phyloP scores from a whole-genome alignment of 1,140 invertebrate species.

The Metopolophium dirhodum region DNA sequence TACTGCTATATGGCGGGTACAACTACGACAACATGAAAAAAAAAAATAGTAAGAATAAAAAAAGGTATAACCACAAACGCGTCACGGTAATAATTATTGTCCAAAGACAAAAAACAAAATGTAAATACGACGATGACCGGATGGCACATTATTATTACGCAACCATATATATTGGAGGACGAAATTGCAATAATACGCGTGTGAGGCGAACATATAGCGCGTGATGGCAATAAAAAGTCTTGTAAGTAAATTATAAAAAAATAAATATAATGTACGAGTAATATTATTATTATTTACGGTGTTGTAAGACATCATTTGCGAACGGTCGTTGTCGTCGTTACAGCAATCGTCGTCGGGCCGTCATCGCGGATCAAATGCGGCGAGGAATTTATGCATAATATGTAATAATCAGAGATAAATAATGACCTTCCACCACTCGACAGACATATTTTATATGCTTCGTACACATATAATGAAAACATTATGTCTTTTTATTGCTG shows the following conservation, averaged over 20 bases:
- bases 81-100: slow-evolving; percentile 26
- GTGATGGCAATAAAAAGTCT: background rate
- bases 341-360: background rate
- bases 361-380: background rate
- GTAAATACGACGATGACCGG: slow-evolving; percentile 8
- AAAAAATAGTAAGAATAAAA: background rate
- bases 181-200: background rate
- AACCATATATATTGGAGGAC: background rate
- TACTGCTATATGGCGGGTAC: background rate
- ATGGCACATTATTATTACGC: slow-evolving; percentile 3
- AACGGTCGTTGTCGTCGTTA: background rate
- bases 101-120: background rate
- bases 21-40: background rate
- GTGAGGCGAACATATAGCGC: background rate
- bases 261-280: background rate
- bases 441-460: background rate
- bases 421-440: background rate
- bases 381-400: background rate
- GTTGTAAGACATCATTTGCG: background rate
- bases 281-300: background rate
- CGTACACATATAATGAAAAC: background rate
- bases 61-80: background rate
- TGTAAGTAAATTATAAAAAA: background rate
- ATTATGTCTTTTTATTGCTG: background rate
- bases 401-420: background rate